phyloP scores from a whole-genome alignment of 1,140 invertebrate species.

The Dinothrombium tinctorium region DNA sequence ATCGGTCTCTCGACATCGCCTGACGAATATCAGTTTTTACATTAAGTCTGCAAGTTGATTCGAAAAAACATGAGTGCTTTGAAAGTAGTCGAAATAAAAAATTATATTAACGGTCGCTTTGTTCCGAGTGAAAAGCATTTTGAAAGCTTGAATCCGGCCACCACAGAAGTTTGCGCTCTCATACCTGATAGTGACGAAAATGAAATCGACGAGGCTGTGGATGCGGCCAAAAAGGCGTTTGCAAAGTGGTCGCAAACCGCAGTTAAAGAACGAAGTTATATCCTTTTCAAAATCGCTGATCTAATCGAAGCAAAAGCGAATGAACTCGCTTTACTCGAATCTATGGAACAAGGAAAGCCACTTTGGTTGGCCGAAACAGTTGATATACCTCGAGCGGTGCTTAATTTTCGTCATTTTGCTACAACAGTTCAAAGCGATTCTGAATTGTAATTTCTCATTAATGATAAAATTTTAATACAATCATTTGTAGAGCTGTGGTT shows the following conservation, averaged over 20 bases:
- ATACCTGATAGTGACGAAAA: constrained; percentile 23
- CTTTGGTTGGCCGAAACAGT: constrained; percentile 25
- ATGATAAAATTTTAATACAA: too few species aligned
- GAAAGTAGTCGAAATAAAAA: constrained; percentile 17
- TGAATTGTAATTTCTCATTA: too few species aligned
- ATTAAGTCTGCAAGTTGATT: too few species aligned
- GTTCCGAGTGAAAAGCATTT: constrained; percentile 18
- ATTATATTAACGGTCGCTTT: constrained; percentile 28
- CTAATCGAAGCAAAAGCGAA: constrained; percentile 26
- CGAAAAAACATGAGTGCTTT: too few species aligned
- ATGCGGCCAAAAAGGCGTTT: constrained; percentile 21
- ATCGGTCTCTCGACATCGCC: too few species aligned
- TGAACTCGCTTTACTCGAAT: constrained; percentile 29
- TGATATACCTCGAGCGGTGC: constrained; percentile 31
- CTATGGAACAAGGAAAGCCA: constrained; percentile 33
- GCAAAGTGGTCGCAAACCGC: constrained; percentile 20
- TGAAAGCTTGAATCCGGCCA: constrained; percentile 27
- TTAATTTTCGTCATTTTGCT: constrained; percentile 33
- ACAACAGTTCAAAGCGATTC: constrained; percentile 23
- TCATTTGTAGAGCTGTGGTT: constrained; percentile 18
- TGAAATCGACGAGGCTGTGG: constrained; percentile 23
- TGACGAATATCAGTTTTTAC: too few species aligned
- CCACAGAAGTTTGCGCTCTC: constrained; percentile 25
- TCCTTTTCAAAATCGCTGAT: constrained; percentile 27
- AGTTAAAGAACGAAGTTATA: constrained; percentile 17